Evolutionary conservation across 37 sponge, comb jelly and placozoan genomes (phyloP).

Genomic region (Cliona cf. orientalis): DNA sequence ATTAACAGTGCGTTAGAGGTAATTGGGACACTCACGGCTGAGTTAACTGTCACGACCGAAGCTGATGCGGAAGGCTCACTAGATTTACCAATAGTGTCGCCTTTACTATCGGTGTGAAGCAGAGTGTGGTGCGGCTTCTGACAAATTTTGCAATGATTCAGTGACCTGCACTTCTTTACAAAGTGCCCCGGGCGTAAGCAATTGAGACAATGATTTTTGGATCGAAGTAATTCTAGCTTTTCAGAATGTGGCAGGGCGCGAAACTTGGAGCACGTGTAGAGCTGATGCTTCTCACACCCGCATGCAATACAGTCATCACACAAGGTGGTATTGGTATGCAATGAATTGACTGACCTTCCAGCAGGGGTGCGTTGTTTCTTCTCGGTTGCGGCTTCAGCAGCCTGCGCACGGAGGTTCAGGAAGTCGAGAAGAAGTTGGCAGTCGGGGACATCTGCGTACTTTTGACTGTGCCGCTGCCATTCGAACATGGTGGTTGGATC

Average conservation of each 20-base stretch:
- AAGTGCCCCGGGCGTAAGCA: constrained; percentile 30
- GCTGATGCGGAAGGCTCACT: not conserved
- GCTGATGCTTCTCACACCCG: constrained; percentile 7
- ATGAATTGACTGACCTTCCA: not conserved
- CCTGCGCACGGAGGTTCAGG: constrained; percentile 34
- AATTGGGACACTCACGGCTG: not conserved
- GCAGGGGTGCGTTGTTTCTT: constrained; percentile 12
- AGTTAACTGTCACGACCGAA: too few species aligned
- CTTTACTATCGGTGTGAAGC: constrained; percentile 17
- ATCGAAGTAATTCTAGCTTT: not conserved
- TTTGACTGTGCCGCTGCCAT: constrained; percentile 50
- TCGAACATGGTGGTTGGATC: constrained; percentile 48
- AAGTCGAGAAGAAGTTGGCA: constrained; percentile 35
- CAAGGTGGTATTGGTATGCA: not conserved
- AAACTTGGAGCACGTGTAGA: constrained; percentile 25
- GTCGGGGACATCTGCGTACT: constrained; percentile 38
- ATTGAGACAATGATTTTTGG: constrained; percentile 14
- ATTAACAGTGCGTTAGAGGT: constrained; percentile 26
- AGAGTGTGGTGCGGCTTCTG: constrained; percentile 36
- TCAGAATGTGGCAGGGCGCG: constrained; percentile 16
- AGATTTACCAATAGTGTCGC: not conserved
- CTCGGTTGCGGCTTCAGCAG: constrained; percentile 19
- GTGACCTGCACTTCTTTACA: constrained; percentile 31
- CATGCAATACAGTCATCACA: constrained; percentile 1
- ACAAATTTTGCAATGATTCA: constrained; percentile 18